phyloP scores from a whole-genome alignment of 2,113 vertebrate genomes.

The Peromyscus californicus region DNA sequence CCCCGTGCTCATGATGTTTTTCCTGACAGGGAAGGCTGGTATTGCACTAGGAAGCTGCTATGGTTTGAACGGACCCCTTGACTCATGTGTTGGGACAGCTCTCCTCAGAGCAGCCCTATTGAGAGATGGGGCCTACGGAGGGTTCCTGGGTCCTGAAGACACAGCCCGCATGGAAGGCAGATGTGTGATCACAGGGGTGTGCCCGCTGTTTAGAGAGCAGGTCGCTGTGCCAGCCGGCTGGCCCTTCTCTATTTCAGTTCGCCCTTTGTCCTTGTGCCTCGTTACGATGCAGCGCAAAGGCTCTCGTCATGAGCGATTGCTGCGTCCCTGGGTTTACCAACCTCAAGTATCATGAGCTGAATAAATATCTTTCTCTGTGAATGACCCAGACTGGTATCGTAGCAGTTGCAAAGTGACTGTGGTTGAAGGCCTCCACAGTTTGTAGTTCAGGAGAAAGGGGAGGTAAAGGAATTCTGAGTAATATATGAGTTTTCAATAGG shows the following conservation, averaged over 20 bases:
- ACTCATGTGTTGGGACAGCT: neutral
- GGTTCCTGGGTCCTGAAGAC: too few species aligned
- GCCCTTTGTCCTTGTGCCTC: neutral
- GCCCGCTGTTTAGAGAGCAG: neutral
- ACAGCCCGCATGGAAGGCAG: neutral
- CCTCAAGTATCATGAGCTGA: neutral
- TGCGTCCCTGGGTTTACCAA: neutral
- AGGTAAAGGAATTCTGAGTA: neutral
- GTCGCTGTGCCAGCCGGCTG: neutral
- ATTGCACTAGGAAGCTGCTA: neutral
- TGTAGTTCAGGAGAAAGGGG: neutral
- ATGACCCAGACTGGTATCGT: neutral
- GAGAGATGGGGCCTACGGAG: neutral
- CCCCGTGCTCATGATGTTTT: neutral
- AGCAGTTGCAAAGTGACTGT: neutral
- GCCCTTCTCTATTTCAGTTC: neutral
- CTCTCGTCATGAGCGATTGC: neutral
- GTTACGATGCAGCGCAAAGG: neutral
- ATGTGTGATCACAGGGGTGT: neutral
- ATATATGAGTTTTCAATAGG: neutral
- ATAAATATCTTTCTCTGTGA: neutral
- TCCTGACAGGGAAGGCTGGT: constrained; percentile 58
- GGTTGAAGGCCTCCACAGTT: neutral
- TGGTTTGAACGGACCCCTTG: neutral
- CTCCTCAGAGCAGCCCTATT: neutral